Base-by-base conservation (phyloP, 2,113 vertebrate genomes). In the Aythya baeri region DNA sequence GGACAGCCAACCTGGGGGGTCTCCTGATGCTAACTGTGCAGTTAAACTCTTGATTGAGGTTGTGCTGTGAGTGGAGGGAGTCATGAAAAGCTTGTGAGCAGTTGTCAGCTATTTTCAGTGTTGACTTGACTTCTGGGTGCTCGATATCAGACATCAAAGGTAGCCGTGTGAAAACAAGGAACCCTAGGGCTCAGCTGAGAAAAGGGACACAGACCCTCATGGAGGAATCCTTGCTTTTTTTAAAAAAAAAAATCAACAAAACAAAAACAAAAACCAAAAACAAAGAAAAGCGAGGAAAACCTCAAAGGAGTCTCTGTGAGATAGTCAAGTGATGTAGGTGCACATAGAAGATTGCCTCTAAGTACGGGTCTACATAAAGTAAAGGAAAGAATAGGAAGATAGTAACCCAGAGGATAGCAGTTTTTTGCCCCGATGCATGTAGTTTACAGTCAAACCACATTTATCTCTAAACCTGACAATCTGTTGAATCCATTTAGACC, bases 131-230 rank as follows among this genome's bases (percentile, higher is more conserved):
- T 63, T 23, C 41, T 62, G 59, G 7, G 2, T 17, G 15, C 9
- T 18, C 1, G 0, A 1, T 3, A 9, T 52, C 50, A 7, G 25
- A 1, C 38, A 31, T 6, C n/a, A 57, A 27, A 55, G 0, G 21
- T 16, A 2, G 2, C 41, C 13, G 0, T 1, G 50, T 14, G 43
- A 13, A 34, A 50, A 3, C 61, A 59, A 59, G 82, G 36, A 71
- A 54, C 54, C 38, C n/a, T 20, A 22, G 32, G 57, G 65, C 84
- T 77, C 5, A 1, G 62, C 38, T 63, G 4, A 57, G 68, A 32
- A 12, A 17, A 54, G 54, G 41, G n/a, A 26, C 20, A 44, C 58
- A 41, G 65, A 43, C 12, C 14, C 22, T 41, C 18, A 5, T 0
- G 2, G 72, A 16, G 50, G 26, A 57, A 62, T 27, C 15, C 12